Evolutionary conservation across 2,888 invertebrate genomes (phyloP), one percentile per base, ranked within the genome.

Genomic region (Tortricodes alternella): DNA sequence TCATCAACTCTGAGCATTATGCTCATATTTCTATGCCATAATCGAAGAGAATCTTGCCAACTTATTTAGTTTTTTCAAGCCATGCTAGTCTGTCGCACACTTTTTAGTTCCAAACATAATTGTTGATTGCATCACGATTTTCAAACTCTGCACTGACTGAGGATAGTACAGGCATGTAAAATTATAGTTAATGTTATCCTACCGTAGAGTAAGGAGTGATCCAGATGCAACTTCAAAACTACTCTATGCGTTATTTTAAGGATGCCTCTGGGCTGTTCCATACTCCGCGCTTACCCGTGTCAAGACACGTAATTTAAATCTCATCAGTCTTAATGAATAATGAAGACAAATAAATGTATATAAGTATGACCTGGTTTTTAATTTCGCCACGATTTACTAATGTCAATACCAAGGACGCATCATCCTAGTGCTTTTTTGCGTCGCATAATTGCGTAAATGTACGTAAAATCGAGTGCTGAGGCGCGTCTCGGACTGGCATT

Each of bases 341-440:
- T 65, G 65, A 65, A 70, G 67, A 70, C 65, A 62, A 70, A 66
- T 70, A 70, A 66, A 70, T 69, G 70, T 70, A 68, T 64, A 67
- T 70, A 65, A 61, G 57, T 63, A 60, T 57, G 5, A 21, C 15
- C 35, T 37, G 18, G 9, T 24, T 24, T 61, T 48, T 62, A 23
- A 62, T 60, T 52, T 29, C 18, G 11, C 4, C 11, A 21, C 21
- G 5, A 21, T 21, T 5, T 5, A 21, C 21, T 21, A 4, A 4
- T 3, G 5, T 21, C 21, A 3, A 21, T n/a, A n/a, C n/a, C n/a
- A n/a, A n/a, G n/a, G n/a, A n/a, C n/a, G n/a, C n/a, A n/a, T n/a
- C n/a, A n/a, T n/a, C n/a, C n/a, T n/a, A n/a, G n/a, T n/a, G n/a
- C n/a, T n/a, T n/a, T n/a, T n/a, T n/a, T n/a, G n/a, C n/a, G n/a